Evolutionary conservation across 2,888 invertebrate species (phyloP), one percentile per base, ranked within the genome.

Genomic region (Tetragonisca angustula): DNA sequence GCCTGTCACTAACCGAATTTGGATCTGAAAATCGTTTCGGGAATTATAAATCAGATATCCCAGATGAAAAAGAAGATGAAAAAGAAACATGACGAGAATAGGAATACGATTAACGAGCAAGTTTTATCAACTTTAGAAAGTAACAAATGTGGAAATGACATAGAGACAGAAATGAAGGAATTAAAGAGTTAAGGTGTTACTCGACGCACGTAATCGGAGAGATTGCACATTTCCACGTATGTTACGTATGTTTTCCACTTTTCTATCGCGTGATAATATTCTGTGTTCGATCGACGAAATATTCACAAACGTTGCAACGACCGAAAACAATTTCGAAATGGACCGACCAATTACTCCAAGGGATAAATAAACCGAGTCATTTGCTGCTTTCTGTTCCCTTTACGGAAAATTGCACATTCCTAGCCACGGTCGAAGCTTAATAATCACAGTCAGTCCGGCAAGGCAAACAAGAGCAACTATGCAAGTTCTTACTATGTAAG

Each of bases 21-120:
- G 32, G 49, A 77, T 71, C 83, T 83, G 83, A 77, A 83, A 82
- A 77, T 43, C 69, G 49, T 76, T 74, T 54, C 59, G 54, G 59
- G 6, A 64, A 68, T 62, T 36, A 36, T 36, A 36, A 36, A 9
- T 79, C 61, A 68, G 52, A 11, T 50, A 50, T 36, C 4, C 19
- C 62, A 21, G 24, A 49, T 67, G 27, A 59, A 43, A 6, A 21
- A 52, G 5, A 43, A 15, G 32, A 21, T 13, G 32, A 2, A 3
- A 27, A 27, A 27, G 27, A 27, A 27, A 27, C 27, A 24, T 2
- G 27, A 32, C 21, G 27, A 27, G 9, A 11, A 9, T 4, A 21
- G 24, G 17, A n/a, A n/a, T 9, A n/a, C n/a, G 13, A 56, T 56
- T 56, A n/a, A 56, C n/a, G 15, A n/a, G 4, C n/a, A 56, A 56